A percentile compares a stretch with the other conserved stretches of the same genome.
phyloP scores from a whole-genome alignment of 2,888 invertebrate genomes.

The Rhaphigaster nebulosa region DNA sequence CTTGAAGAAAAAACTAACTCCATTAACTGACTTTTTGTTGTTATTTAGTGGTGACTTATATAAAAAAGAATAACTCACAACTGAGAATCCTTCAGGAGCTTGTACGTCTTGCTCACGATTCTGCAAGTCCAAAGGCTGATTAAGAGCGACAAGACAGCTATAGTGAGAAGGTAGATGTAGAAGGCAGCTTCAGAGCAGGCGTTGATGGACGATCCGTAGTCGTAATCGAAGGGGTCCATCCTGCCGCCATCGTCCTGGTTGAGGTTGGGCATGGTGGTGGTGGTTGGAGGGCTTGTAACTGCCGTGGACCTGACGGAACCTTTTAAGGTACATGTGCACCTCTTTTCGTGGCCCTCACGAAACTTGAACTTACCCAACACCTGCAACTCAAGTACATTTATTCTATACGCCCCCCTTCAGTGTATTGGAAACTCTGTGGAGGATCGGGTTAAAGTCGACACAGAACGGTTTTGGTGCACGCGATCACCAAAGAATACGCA shows the following conservation, averaged over 20 bases:
- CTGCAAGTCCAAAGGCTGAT: conserved; percentile 4
- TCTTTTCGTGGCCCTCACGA: neutral
- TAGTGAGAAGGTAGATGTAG: neutral
- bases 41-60: no score
- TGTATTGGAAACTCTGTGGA: no score
- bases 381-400: neutral
- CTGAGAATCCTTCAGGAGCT: neutral
- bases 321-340: neutral
- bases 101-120: conserved; percentile 1
- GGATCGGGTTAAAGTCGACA: no score
- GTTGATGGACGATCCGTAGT: neutral
- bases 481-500: no score
- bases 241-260: neutral
- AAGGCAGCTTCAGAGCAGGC: neutral
- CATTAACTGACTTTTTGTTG: no score
- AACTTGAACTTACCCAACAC: neutral
- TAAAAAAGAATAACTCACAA: neutral
- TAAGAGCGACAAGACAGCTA: neutral
- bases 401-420: neutral
- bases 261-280: neutral
- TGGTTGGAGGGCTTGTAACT: neutral
- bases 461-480: no score
- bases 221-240: conserved; percentile 20
- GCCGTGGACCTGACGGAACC: neutral
- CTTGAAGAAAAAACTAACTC: no score